Evolutionary conservation across 2,113 vertebrate genomes (phyloP), one percentile per base, ranked within the genome.

Genomic region (Sinocyclocheilus anshuiensis): DNA sequence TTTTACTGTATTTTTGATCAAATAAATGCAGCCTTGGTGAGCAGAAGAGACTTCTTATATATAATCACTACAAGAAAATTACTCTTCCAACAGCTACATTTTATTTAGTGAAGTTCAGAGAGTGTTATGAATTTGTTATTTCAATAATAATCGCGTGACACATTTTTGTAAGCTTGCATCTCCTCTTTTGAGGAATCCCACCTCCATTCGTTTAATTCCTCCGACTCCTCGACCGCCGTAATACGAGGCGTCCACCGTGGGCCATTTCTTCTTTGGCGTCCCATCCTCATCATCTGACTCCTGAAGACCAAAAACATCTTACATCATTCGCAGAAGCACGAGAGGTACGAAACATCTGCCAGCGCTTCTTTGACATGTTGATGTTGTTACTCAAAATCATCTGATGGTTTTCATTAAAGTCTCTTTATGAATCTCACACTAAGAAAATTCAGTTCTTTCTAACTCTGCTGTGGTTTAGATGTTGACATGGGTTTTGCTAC

Each of bases 201-300:
- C 97, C 97, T 98, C 96, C 96, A 97, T 97, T 81, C 96, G 93
- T 91, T 97, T 98, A 90, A 98, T 97, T 9, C 97, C 95, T 78
- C 96, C 96, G 10, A 97, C 96, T 89, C 96, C 96, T 93, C 96
- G 93, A 85, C 95, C 96, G 79, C 96, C 96, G 1, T 97, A 97
- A 87, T 96, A 97, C 13, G 97, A 97, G 0, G 97, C 95, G 0
- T 98, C 96, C 87, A 98, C 96, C 0, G 96, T 97, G 59, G 97
- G 97, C 96, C 96, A 97, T 88, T 97, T 97, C 90, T 96, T 97
- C 92, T 96, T 96, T 16, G 97, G 95, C 87, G 95, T 89, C 18
- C 95, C 97, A 13, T 97, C 95, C 77, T 97, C 97, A 77, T 97
- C 96, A 74, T 97, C 96, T 0, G 96, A 96, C 81, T 97, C 96